Base-by-base conservation (phyloP, 2,113 vertebrate species). In the Cryptotis parvus region DNA sequence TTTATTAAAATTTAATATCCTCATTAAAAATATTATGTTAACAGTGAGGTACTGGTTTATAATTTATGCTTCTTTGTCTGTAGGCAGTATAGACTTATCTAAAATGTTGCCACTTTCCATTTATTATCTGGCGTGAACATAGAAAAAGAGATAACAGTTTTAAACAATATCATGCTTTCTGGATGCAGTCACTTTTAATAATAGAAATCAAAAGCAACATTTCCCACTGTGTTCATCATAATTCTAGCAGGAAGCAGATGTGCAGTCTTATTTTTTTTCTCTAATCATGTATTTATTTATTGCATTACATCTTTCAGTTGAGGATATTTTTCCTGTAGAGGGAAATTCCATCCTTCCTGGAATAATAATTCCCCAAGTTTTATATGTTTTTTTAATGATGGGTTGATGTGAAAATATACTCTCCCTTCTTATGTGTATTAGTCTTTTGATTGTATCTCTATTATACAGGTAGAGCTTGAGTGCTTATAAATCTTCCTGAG, bases 291-390 rank as follows among this genome's bases (percentile, higher is more conserved):
- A 91, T 89, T 95, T 94, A 94, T 96, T 95, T 95, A 95, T 89
- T 94, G 65, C 66, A 82, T 94, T 94, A 90, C 37, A 90, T 94
- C 92, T 96, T 96, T 96, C 78, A 90, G 41, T 95, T 75, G 55
- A 85, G 66, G 31, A 58, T 77, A 95, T 96, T 95, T n/a, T 96
- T 96, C 82, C 95, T 90, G 89, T 89, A 82, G 6, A 81, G 81
- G 96, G 84, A 97, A 97, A 93, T 97, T 95, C 41, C 37, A 26
- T 96, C 89, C 95, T 98, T 97, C 94, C 97, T 97, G 95, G 90
- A 96, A 97, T 80, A 96, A 97, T 80, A 65, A 89, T 82, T 95
- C 86, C 74, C 75, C 39, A 84, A 97, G 93, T 92, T 96, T 91
- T 87, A 49, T 73, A 61, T 72, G 63, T 77, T 37, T 41, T 35